Conservation (phyloP, 2,113 vertebrate genomes). For the Myxocyprinus asiaticus region DNA sequence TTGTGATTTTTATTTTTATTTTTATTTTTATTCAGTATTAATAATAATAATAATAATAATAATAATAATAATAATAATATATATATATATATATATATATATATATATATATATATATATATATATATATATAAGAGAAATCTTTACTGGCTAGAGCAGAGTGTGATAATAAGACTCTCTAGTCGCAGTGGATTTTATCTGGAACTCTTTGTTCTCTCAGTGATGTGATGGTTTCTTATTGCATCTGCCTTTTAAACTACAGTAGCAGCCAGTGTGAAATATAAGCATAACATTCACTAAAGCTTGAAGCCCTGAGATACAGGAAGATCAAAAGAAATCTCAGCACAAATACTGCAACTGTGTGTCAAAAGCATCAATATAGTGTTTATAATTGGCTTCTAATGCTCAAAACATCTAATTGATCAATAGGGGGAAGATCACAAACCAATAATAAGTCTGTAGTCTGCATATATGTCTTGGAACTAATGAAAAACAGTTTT, state of each 20-base stretch:
- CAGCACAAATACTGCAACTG: background rate
- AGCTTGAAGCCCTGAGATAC: background rate
- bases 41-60: too few relatives aligned
- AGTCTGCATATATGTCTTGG: too few relatives aligned
- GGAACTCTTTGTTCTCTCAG: background rate
- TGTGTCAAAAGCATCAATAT: background rate
- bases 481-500: too few relatives aligned
- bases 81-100: too few relatives aligned
- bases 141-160: background rate
- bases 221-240: background rate
- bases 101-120: too few relatives aligned
- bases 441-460: background rate
- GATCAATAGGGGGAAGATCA: background rate
- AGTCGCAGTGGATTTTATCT: background rate
- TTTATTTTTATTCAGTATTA: too few relatives aligned
- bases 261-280: background rate
- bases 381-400: background rate
- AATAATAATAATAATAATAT: too few relatives aligned
- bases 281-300: background rate
- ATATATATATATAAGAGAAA: too few relatives aligned
- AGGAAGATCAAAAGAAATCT: background rate
- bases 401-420: background rate
- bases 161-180: background rate
- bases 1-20: too few relatives aligned
- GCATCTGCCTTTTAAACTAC: slow-evolving; percentile 10